Base-by-base conservation (phyloP, 1,140 invertebrate genomes). In the Aphidius ervi region DNA sequence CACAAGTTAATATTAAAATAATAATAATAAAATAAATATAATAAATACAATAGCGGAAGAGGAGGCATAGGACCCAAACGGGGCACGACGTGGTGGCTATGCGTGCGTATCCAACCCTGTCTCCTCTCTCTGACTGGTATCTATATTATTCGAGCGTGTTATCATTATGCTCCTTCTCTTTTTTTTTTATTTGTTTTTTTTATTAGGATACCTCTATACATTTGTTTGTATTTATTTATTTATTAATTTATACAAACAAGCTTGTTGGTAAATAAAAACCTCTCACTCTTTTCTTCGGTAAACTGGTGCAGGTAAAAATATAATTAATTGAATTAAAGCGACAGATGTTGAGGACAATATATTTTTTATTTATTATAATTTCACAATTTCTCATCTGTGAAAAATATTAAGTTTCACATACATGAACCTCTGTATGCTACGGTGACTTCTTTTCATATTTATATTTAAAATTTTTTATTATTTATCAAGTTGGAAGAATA, bases 61-160 rank as follows among this genome's bases (percentile, higher is more conserved):
- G 7, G 52, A n/a, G 50, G 50, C 2, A 52, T 52, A 52, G 23
- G 31, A 23, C 75, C 68, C 74, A 68, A 65, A 48, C 37, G 37
- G 52, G 52, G 52, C 52, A 16, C 31, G 40, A 10, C 40, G 39
- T 40, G 68, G 66, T 70, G 52, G 58, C 70, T 75, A 78, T 74
- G 78, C 78, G 75, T 79, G 78, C 76, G 78, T 78, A 80, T 78
- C 78, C 74, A 79, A 80, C 74, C 78, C 77, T 80, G 76, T 78
- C 71, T 80, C 78, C 78, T 79, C 74, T 75, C 63, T 63, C 58
- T 60, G 61, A 50, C 66, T 67, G 65, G 67, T 74, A 75, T 77
- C 74, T 75, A 77, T 75, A 78, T 79, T 79, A 78, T 77, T 78
- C 75, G 74, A 77, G 75, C 75, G 74, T 76, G 73, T 74, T 78